Percentiles rank a stretch among this genome's conserved stretches.
Evolutionary conservation across 2,888 invertebrate genomes (phyloP).

Genomic region (Seira musarum): DNA sequence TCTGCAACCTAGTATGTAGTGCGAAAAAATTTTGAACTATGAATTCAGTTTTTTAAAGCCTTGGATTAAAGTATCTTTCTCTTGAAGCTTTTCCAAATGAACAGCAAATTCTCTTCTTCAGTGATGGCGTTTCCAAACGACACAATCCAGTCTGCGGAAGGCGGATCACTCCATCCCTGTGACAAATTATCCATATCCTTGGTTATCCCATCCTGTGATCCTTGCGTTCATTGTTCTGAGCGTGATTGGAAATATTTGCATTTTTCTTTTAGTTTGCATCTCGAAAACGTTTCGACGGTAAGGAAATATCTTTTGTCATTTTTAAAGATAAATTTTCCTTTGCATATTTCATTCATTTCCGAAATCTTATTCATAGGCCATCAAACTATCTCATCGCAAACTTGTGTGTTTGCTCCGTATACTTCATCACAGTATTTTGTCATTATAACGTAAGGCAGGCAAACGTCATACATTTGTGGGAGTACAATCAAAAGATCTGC

Average conservation of each 20-base stretch:
- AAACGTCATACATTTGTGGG: constrained; percentile 23
- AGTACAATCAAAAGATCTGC: constrained; percentile 41
- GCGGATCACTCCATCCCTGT: background rate
- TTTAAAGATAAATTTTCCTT: background rate
- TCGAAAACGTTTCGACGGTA: constrained; percentile 63
- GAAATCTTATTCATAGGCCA: constrained; percentile 42
- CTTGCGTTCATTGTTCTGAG: constrained; percentile 30
- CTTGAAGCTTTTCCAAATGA: background rate
- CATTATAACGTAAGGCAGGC: constrained; percentile 43
- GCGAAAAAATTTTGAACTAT: background rate
- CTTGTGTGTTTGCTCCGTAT: constrained; percentile 59
- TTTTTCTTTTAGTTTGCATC: constrained; percentile 48
- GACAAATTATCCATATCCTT: constrained; percentile 26
- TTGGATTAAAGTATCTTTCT: constrained; percentile 16
- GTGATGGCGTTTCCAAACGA: too few species aligned
- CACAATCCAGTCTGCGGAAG: too few species aligned
- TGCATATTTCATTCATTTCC: background rate
- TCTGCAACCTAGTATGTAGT: background rate
- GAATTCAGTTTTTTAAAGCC: constrained; percentile 1
- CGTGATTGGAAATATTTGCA: constrained; percentile 46
- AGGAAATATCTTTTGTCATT: too few species aligned
- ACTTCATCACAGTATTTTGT: constrained; percentile 34
- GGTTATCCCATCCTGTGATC: constrained; percentile 38
- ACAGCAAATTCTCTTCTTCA: background rate
- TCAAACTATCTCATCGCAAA: constrained; percentile 64